Conservation (phyloP, 2,888 invertebrate species). For the Leucophora obtusa region DNA sequence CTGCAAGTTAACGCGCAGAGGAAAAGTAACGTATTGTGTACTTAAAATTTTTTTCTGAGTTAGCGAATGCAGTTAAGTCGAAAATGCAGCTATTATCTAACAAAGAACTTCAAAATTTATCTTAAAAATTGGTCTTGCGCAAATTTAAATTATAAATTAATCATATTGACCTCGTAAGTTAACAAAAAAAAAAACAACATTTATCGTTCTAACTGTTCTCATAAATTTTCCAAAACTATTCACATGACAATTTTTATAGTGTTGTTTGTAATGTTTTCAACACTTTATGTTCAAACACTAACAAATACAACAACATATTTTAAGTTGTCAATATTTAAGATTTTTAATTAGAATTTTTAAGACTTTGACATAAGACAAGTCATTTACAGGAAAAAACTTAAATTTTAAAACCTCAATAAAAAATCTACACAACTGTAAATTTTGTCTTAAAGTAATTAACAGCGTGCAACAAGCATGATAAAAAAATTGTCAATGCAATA, state of each 20-base stretch:
- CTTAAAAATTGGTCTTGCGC: too few species aligned
- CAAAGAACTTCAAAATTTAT: too few species aligned
- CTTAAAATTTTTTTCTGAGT: too few species aligned
- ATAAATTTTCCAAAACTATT: constrained; percentile 40
- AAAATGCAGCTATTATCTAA: too few species aligned
- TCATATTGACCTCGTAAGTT: not conserved
- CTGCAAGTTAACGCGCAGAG: too few species aligned
- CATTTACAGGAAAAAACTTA: constrained; percentile 1
- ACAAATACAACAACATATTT: constrained; percentile 31
- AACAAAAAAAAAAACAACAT: not conserved
- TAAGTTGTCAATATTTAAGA: constrained; percentile 28
- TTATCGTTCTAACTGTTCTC: constrained; percentile 23
- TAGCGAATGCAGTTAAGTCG: too few species aligned
- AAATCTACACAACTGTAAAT: not conserved
- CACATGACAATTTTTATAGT: constrained; percentile 40
- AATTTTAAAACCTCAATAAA: not conserved
- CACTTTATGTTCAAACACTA: constrained; percentile 47
- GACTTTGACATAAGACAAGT: not conserved
- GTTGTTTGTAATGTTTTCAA: constrained; percentile 48
- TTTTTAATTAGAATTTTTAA: constrained; percentile 39
- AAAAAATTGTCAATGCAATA: constrained; percentile 3
- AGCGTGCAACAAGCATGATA: constrained; percentile 7
- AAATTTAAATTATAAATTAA: not conserved
- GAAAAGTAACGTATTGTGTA: too few species aligned
- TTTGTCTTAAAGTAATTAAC: constrained; percentile 33